Evolutionary conservation across 2,888 invertebrate genomes (phyloP), one percentile per base, ranked within the genome.

Genomic region (Hipparchia sbordonii): DNA sequence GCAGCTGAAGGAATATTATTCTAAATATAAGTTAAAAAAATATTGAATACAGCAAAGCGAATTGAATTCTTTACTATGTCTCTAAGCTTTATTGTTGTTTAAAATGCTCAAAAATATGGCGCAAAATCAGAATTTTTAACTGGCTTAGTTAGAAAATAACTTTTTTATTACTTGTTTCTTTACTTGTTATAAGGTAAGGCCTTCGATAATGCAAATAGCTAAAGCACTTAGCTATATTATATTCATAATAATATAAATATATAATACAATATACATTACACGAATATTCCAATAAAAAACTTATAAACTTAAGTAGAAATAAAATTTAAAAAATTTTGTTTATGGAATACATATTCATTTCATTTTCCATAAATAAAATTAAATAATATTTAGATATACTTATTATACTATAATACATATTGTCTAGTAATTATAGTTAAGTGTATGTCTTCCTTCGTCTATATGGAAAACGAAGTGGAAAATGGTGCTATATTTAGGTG

Each of bases 331-430:
- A 66, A 62, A 72, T 80, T 80, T 83, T 83, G 80, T 82, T 77
- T 79, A 84, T 88, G 90, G 90, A 92, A 89, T 89, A 89, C 90
- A 84, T 92, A 91, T 91, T 92, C 90, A 90, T 86, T 87, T 86
- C 82, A 85, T 88, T 89, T 90, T 90, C 90, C 89, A 87, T 80
- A 74, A 72, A 83, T 82, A 85, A 86, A 80, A 79, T 76, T 61
- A 61, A 33, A 45, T 60, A 67, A 45, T 67, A 62, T 48, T 48
- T 48, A 7, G 52, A 54, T 54, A 12, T 54, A 3, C 9, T 12
- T 54, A 54, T 12, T 39, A 60, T 9, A 39, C 9, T 7, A 10
- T 5, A 9, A 0, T 39, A 60, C 33, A 60, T 6, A 65, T 72
- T 12, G 51, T 72, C 59, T 68, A 67, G 61, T 72, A 62, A 61